Evolutionary conservation across 92 coral and sea anemone species (phyloP), one percentile per base, ranked within the genome.

Genomic region (Zoanthus sansibaricus): DNA sequence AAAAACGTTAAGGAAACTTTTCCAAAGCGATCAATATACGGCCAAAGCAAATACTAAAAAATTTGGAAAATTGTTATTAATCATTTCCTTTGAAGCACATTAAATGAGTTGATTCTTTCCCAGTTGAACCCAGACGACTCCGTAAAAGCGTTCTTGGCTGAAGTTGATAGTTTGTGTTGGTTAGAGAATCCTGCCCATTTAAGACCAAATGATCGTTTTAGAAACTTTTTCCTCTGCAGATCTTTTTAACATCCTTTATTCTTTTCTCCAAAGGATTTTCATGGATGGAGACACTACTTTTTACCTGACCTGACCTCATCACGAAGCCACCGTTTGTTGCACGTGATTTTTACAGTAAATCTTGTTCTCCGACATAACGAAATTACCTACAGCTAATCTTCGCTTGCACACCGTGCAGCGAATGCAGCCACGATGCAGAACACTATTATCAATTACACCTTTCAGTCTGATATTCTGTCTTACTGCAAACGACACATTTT

Each of bases 261-360:
- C 31, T 9, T 69, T 5, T 69, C 46, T 69, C 17, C 45, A n/a
- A 33, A 13, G 16, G 17, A 69, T 30, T 18, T 69, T 69, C 7
- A 31, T 31, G 15, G n/a, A 69, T 1, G 4, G 31, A 15, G 31
- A 69, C 74, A 30, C 5, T 12, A 1, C 10, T 30, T 67, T 18
- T 4, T 1, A 67, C 33, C 20, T 67, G 2, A 5, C 32, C 16
- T 30, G 15, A 25, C 17, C 47, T 79, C 84, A 79, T 58, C 45
- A 64, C 37, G 70, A 61, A 20, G 85, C 85, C 45, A 80, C 85
- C 9, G 85, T 66, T 12, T 88, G 80, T 44, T 92, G 94, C 18
- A 93, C 95, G 61, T 97, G 99, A 13, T 95, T 94, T 76, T 97
- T 97, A 70, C 99, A 97, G 86, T 97, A 97, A 21, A 97, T 93